phyloP scores from a whole-genome alignment of 2,113 vertebrate genomes.

The Xenopus laevis region DNA sequence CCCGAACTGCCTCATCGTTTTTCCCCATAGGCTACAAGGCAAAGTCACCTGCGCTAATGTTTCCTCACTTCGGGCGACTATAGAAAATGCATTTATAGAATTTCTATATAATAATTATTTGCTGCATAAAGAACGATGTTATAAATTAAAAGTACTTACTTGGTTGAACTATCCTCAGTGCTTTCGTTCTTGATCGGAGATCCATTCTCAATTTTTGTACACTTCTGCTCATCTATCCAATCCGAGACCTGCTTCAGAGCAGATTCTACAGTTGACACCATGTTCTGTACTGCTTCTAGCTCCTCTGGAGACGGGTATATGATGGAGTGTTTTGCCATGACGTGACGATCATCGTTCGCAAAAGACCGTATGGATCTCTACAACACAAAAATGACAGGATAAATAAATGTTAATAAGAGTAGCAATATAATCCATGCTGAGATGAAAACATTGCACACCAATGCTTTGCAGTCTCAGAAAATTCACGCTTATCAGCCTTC shows the following conservation, averaged over 20 bases:
- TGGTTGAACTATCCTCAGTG: constrained; percentile 68
- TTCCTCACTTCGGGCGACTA: too few species aligned
- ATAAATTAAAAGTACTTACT: constrained; percentile 64
- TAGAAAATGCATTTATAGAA: too few species aligned
- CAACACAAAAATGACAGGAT: background rate
- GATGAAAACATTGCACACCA: too few species aligned
- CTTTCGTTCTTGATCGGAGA: constrained; percentile 70
- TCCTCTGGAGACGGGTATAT: constrained; percentile 95
- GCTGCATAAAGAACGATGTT: too few species aligned
- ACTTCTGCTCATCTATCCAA: constrained; percentile 85
- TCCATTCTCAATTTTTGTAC: constrained; percentile 61
- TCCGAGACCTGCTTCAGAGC: constrained; percentile 96
- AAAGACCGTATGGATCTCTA: constrained; percentile 98
- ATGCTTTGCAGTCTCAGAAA: too few species aligned
- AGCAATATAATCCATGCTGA: too few species aligned
- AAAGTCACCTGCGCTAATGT: too few species aligned
- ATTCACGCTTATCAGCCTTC: too few species aligned
- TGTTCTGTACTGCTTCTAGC: constrained; percentile 93
- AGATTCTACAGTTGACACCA: constrained; percentile 94
- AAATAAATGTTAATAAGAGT: background rate
- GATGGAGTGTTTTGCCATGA: constrained; percentile 97
- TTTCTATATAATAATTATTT: too few species aligned
- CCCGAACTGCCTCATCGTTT: too few species aligned
- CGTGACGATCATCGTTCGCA: constrained; percentile 96
- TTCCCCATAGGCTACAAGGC: too few species aligned